phyloP scores from a whole-genome alignment of 2,113 vertebrate genomes.

The Octodon degus region DNA sequence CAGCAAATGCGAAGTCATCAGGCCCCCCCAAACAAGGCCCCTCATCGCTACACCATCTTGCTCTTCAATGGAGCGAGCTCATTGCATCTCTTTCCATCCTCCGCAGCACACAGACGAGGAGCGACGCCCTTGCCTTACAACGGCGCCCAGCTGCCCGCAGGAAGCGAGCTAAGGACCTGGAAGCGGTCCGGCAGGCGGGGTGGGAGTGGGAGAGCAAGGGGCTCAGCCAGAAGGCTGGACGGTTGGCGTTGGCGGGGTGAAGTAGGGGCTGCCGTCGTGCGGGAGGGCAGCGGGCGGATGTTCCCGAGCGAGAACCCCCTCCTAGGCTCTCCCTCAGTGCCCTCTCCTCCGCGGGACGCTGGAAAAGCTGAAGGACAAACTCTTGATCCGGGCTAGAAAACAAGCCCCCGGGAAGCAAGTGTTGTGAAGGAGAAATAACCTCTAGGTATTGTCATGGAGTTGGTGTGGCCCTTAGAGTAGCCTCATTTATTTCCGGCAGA shows the following conservation, averaged over 20 bases:
- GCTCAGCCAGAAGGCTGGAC: neutral
- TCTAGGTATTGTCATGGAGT: neutral
- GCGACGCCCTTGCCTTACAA: neutral
- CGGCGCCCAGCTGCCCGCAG: neutral
- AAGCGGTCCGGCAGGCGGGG: neutral
- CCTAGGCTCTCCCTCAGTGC: neutral
- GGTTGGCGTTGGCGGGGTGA: neutral
- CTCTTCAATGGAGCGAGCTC: neutral
- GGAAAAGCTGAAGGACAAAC: neutral
- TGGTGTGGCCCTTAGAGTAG: neutral
- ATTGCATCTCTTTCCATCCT: neutral
- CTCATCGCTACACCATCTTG: neutral
- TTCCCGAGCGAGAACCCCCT: neutral
- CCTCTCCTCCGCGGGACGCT: neutral
- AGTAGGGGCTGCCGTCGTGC: rapidly evolving
- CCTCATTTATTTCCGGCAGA: constrained; percentile 70
- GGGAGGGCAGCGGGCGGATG: neutral
- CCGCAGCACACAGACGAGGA: neutral
- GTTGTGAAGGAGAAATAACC: neutral
- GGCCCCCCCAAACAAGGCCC: neutral
- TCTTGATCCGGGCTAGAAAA: neutral
- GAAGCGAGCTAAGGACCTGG: neutral
- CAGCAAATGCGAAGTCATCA: neutral
- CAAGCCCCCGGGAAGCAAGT: neutral
- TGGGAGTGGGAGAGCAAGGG: too few relatives aligned